Evolutionary conservation across 2,888 invertebrate genomes (phyloP).

Genomic region (Invenusta paracnida): DNA sequence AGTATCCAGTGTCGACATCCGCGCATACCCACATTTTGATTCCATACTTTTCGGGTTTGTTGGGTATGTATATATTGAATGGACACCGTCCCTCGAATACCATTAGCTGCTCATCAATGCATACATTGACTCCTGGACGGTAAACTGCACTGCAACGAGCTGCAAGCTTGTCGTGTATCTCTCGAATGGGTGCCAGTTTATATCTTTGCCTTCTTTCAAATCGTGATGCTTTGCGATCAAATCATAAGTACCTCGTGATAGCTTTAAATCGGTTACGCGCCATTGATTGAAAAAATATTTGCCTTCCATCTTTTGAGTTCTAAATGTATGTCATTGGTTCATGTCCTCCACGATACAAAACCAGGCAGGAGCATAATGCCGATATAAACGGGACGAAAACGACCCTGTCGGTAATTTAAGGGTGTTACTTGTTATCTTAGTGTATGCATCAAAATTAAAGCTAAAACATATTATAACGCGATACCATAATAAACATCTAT

Average conservation of each 20-base stretch:
- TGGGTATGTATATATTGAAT: not conserved
- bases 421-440: too few species aligned
- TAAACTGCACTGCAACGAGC: not conserved
- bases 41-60: too few species aligned
- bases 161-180: not conserved
- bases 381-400: not conserved
- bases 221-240: not conserved
- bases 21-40: not conserved
- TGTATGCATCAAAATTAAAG: too few species aligned
- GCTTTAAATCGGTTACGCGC: not conserved
- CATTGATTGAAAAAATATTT: not conserved
- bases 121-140: not conserved
- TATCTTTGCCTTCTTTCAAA: not conserved
- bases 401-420: too few species aligned
- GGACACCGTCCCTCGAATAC: not conserved
- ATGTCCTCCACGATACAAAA: not conserved
- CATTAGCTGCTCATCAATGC: not conserved
- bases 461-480: too few species aligned
- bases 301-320: not conserved
- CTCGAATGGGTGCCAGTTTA: not conserved
- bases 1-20: not conserved
- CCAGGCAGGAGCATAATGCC: not conserved
- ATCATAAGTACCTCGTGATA: too few species aligned
- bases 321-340: not conserved
- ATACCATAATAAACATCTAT: too few species aligned